phyloP scores from a whole-genome alignment of 2,113 vertebrate genomes.

The Plotosus lineatus region DNA sequence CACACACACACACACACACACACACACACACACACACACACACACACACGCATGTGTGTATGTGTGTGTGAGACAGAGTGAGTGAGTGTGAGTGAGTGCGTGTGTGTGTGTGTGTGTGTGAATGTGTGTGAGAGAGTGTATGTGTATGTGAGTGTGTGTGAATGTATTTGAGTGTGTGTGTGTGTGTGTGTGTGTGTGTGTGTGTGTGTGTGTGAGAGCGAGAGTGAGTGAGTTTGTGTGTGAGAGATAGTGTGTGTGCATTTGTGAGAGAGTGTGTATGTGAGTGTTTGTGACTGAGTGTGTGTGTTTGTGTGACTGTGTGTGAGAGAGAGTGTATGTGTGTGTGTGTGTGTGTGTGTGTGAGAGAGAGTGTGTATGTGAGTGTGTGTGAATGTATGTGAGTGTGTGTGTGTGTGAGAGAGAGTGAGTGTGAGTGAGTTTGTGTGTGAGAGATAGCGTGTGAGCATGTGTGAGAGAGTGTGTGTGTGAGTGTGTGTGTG shows the following conservation, averaged over 20 bases:
- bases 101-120: conserved; percentile 52
- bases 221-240: conserved; percentile 52
- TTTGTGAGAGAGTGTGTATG: no score
- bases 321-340: conserved; percentile 43
- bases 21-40: not conserved
- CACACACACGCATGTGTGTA: conserved; percentile 16
- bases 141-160: no score
- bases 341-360: conserved; percentile 51
- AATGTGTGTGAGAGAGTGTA: no score
- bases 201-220: conserved; percentile 39
- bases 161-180: conserved; percentile 42
- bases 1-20: conserved; percentile 16
- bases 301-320: conserved; percentile 52
- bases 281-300: conserved; percentile 43
- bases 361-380: conserved; percentile 39
- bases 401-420: conserved; percentile 51
- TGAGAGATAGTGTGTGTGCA: no score
- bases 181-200: conserved; percentile 54
- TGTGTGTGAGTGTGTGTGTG: conserved; percentile 50
- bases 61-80: no score
- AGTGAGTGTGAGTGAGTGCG: no score
- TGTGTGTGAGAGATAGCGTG: no score
- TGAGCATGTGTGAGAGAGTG: no score
- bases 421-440: conserved; percentile 44
- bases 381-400: conserved; percentile 46